Evolutionary conservation across 1,140 invertebrate species (phyloP), one percentile per base, ranked within the genome.

Genomic region (Condylostylus longicornis): DNA sequence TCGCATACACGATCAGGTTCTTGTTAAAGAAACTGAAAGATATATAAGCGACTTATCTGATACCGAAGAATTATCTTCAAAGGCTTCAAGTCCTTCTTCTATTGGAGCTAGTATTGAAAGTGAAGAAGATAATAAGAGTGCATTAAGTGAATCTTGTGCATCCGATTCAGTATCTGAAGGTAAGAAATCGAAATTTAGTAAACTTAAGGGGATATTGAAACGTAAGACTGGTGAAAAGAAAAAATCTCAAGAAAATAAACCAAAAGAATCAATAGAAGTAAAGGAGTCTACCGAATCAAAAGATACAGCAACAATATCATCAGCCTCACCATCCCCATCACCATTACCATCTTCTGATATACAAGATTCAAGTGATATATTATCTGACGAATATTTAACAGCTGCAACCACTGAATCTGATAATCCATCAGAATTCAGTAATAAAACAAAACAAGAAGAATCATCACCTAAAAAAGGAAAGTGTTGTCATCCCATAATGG

Each of bases 401-500:
- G 10, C 57, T 59, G n/a, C n/a, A n/a, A n/a, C n/a, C n/a, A n/a
- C n/a, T n/a, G n/a, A n/a, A n/a, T n/a, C n/a, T 25, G 23, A 25
- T 25, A 25, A 25, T 8, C n/a, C 23, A 25, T 25, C 23, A 25
- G n/a, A 25, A 25, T 8, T 25, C 23, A n/a, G n/a, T n/a, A n/a
- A n/a, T n/a, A n/a, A 15, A 22, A 13, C 9, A 12, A 39, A 28
- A 29, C 14, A 13, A 38, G 58, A 54, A 35, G 45, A 58, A 35
- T 56, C 52, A 14, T 37, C 35, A 21, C 18, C 20, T 8, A 35
- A 35, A 35, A 37, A 55, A 47, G 42, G 43, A 56, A 54, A 54
- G 45, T 66, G 63, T 47, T 68, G 66, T 50, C 69, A 69, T 47
- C 69, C 69, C 21, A 58, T 71, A 27, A 69, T 72, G 40, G 69